These are phyloP conservation scores for Heloderma charlesbogerti DNA, from an alignment of 2,113 vertebrate genomes.

Conservation along the genomic window DNA sequence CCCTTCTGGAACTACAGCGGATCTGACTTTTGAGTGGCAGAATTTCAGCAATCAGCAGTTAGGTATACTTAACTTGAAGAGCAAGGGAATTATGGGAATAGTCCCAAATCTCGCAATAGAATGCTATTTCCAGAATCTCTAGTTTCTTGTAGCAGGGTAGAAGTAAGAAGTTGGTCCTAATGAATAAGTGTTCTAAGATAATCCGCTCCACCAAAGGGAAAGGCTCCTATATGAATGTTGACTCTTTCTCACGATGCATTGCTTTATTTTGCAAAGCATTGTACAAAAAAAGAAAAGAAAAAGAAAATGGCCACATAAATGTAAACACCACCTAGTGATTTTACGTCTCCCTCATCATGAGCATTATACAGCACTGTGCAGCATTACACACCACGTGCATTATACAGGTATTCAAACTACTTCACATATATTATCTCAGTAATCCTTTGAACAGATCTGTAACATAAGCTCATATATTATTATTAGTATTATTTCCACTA, in stretches of 20 bases:
- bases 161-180: not conserved
- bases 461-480: not conserved
- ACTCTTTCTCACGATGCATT: not conserved
- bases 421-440: not conserved
- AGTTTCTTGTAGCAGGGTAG: not conserved
- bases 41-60: slow-evolving; percentile 17
- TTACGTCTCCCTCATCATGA: not conserved
- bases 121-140: not conserved
- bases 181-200: not conserved
- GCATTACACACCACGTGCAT: not conserved
- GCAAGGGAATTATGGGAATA: no score
- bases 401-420: not conserved
- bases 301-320: not conserved
- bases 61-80: not conserved
- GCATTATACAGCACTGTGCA: not conserved
- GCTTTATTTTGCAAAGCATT: not conserved
- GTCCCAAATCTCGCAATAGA: not conserved
- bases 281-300: not conserved
- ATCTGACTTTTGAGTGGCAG: not conserved
- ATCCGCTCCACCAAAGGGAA: not conserved
- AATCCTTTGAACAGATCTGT: not conserved
- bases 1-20: not conserved
- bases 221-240: not conserved
- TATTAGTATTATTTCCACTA: no score
- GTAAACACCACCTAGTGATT: not conserved